phyloP scores from a whole-genome alignment of 2,888 invertebrate species.

The Steromphala cineraria region DNA sequence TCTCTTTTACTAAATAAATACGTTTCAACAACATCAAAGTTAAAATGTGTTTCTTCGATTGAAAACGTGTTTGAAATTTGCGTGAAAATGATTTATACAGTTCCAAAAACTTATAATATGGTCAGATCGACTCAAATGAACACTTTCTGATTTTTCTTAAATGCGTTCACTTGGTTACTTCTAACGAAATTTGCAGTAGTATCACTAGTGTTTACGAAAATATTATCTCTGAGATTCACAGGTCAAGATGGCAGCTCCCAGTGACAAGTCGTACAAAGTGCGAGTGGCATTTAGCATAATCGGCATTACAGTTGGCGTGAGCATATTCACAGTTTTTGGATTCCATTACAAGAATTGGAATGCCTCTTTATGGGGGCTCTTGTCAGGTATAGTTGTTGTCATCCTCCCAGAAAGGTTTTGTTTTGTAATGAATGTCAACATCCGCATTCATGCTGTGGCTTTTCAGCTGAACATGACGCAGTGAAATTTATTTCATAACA shows the following conservation, averaged over 20 bases:
- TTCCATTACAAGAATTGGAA: conserved; percentile 66
- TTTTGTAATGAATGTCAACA: no score
- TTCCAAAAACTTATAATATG: no score
- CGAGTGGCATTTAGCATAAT: conserved; percentile 51
- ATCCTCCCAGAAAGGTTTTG: not conserved
- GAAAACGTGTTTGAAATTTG: no score
- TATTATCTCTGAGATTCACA: not conserved
- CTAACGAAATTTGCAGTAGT: not conserved
- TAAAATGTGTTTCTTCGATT: no score
- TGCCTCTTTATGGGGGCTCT: conserved; percentile 65
- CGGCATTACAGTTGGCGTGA: conserved; percentile 62
- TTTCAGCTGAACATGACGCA: no score
- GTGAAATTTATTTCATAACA: no score
- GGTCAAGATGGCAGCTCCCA: conserved; percentile 27
- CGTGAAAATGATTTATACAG: no score
- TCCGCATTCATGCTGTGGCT: no score
- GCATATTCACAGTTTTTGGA: conserved; percentile 60
- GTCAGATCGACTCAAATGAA: no score
- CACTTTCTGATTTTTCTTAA: no score
- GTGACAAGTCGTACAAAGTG: conserved; percentile 23
- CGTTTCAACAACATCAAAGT: no score
- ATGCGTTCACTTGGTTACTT: not conserved
- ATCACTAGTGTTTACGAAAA: not conserved
- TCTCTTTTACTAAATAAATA: no score
- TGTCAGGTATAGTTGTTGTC: conserved; percentile 58